phyloP scores from a whole-genome alignment of 2,888 invertebrate species.

The Diaperis boleti region DNA sequence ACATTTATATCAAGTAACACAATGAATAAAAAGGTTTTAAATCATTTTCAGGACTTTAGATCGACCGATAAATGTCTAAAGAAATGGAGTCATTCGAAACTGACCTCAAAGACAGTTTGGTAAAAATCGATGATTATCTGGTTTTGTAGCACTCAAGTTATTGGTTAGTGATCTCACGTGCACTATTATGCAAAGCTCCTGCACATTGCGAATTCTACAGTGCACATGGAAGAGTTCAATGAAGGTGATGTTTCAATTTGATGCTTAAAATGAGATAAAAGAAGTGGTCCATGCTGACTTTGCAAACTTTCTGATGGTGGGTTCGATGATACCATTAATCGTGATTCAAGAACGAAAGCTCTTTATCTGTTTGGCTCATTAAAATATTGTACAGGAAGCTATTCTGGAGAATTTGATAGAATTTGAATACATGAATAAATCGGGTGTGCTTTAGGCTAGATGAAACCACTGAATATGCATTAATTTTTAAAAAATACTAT shows the following conservation, averaged over 20 bases:
- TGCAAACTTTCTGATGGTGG: too few relatives aligned
- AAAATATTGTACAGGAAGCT: neutral
- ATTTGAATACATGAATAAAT: conserved; percentile 6
- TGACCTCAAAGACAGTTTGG: neutral
- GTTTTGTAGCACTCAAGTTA: neutral
- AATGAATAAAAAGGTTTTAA: neutral
- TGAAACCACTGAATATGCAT: conserved; percentile 9
- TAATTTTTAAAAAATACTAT: conserved; percentile 16
- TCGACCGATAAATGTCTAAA: neutral
- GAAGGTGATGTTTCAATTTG: too few relatives aligned
- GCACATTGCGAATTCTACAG: too few relatives aligned
- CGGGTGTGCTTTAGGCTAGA: conserved; percentile 11
- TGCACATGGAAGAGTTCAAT: too few relatives aligned
- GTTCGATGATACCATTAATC: too few relatives aligned
- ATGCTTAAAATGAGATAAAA: too few relatives aligned
- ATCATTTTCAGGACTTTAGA: neutral
- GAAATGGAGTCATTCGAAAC: neutral
- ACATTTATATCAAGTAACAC: conserved; percentile 1
- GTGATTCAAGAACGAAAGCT: too few relatives aligned
- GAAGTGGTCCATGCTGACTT: too few relatives aligned
- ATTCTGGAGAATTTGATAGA: conserved; percentile 2
- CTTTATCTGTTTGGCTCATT: too few relatives aligned
- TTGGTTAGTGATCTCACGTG: neutral
- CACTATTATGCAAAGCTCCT: neutral
- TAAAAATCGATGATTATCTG: neutral